A percentile compares a stretch with the other conserved stretches of the same genome.
Evolutionary conservation across 92 coral and sea anemone genomes (phyloP).

Genomic region (Nematostella vectensis): DNA sequence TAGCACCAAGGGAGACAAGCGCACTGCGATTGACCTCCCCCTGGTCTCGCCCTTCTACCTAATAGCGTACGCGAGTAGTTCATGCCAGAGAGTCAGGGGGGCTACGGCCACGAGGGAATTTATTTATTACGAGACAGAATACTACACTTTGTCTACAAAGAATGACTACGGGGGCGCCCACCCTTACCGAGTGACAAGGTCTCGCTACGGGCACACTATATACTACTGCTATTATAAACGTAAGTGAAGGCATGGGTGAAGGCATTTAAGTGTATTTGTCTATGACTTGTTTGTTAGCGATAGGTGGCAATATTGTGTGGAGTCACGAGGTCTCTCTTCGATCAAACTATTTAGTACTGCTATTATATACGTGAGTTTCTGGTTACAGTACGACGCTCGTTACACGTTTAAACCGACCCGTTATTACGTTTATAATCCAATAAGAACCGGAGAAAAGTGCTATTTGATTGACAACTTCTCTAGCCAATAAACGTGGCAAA

Average conservation of each 20-base stretch:
- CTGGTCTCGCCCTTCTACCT: conserved; percentile 44
- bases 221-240: conserved; percentile 55
- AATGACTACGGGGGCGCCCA: conserved; percentile 42
- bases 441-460: no score
- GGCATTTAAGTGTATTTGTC: no score
- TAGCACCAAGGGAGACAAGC: conserved; percentile 31
- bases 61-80: conserved; percentile 31
- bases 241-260: conserved; percentile 26
- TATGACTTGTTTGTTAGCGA: no score
- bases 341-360: no score
- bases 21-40: conserved; percentile 34
- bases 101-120: conserved; percentile 39
- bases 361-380: no score
- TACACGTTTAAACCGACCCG: no score
- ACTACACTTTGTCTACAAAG: conserved; percentile 10
- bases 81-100: conserved; percentile 45
- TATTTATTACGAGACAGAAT: conserved; percentile 51
- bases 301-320: no score
- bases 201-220: conserved; percentile 29
- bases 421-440: no score
- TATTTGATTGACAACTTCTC: no score
- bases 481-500: no score
- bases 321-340: no score
- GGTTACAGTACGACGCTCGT: not conserved
- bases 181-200: conserved; percentile 28